Conservation (phyloP, 2,113 vertebrate species). For the Cryptotis parvus region DNA sequence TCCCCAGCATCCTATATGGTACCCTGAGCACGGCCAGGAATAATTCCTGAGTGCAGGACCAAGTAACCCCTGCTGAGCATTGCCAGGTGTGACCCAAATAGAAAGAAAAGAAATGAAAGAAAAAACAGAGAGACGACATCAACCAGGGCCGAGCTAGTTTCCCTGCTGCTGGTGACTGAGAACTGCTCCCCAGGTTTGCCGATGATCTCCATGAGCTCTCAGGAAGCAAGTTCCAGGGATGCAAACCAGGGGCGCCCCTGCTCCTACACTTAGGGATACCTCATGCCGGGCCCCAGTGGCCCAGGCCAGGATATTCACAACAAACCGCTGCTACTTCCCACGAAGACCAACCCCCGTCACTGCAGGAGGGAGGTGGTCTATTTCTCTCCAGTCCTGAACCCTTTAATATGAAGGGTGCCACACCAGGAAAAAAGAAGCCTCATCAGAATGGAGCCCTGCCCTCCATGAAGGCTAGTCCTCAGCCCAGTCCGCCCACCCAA, state of each 20-base stretch:
- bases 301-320: background rate
- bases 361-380: background rate
- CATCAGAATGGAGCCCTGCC: background rate
- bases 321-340: background rate
- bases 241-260: background rate
- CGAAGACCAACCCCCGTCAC: background rate
- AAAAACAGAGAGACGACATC: no score
- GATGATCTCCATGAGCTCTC: accelerated
- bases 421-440: background rate
- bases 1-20: no score
- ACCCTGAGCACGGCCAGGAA: no score
- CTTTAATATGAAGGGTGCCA: background rate
- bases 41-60: no score
- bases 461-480: background rate
- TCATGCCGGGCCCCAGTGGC: accelerated
- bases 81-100: no score
- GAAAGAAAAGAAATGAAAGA: no score
- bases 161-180: background rate
- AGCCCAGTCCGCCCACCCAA: background rate
- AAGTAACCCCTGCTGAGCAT: no score
- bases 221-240: no score
- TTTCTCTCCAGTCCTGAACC: background rate
- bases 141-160: background rate
- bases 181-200: background rate
- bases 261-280: accelerated